Base-by-base conservation (phyloP, 2,888 invertebrate species). In the Volucella inflata region DNA sequence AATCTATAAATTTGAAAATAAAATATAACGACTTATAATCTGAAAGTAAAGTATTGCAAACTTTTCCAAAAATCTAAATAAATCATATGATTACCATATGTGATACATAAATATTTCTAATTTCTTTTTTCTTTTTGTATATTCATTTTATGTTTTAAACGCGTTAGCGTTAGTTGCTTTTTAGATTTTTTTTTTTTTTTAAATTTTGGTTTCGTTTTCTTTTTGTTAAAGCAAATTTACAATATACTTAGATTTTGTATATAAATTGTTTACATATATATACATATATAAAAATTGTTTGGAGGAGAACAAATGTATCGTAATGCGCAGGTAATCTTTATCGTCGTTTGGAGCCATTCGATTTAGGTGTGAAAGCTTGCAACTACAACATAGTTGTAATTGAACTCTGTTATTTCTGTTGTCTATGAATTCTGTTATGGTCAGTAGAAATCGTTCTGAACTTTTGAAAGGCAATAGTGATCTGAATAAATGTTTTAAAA, bases 21-120 rank as follows among this genome's bases (percentile, higher is more conserved):
- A 30, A 42, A 57, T 55, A 46, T 38, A 38, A 12, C 14, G 0
- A 48, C 38, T 17, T 46, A 14, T 46, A 12, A 21, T 6, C 12
- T 14, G n/a, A 46, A 36, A 36, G 51, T n/a, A 68, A 44, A 77
- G 70, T 70, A 77, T 68, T 62, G 62, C 60, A 77, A 70, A 60
- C 44, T 51, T 68, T 30, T 30, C 30, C 50, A 60, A 51, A 68
- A 60, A 55, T 65, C 16, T 71, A 16, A 16, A 8, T 75, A 71
- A 46, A 70, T 53, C 67, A 68, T 62, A 40, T 44, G 40, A 30
- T 53, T 70, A 38, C 16, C 50, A 74, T 60, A 36, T n/a, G n/a
- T n/a, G n/a, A n/a, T 53, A n/a, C 38, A 38, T 36, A 48, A 46
- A 36, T 36, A 16, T 74, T 46, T 48, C n/a, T 67, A 51, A 14